phyloP scores from a whole-genome alignment of 2,113 vertebrate genomes.

The Aleadryas rufinucha region DNA sequence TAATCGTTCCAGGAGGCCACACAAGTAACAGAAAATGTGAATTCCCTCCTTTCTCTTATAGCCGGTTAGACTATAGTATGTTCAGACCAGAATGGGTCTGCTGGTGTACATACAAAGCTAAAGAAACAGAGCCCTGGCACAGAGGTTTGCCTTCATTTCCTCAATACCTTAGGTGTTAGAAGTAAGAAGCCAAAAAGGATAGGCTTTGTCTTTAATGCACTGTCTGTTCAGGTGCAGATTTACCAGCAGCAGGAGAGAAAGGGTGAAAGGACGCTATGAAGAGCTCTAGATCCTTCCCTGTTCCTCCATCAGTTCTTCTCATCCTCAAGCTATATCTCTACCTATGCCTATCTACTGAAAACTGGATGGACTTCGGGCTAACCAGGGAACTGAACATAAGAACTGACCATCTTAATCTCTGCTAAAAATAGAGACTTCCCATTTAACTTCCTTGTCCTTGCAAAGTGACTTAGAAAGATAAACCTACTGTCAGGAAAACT shows the following conservation, averaged over 20 bases:
- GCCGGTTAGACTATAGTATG: not conserved
- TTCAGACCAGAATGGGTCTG: not conserved
- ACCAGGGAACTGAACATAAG: not conserved
- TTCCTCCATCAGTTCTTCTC: not conserved
- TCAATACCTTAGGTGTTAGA: not conserved
- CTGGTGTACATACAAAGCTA: not conserved
- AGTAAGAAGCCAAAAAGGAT: not conserved
- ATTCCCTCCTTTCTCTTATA: not conserved
- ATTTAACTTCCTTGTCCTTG: not conserved
- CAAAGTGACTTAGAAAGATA: not conserved
- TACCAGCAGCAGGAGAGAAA: not conserved
- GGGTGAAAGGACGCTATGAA: not conserved
- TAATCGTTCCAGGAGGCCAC: not conserved
- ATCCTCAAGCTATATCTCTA: not conserved
- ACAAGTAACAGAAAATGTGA: not conserved
- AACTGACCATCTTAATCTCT: not conserved
- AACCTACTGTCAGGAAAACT: not conserved
- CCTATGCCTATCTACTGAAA: not conserved
- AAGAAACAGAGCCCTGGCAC: constrained; percentile 21
- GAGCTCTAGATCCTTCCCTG: not conserved
- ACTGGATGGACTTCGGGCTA: not conserved
- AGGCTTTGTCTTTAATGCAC: not conserved
- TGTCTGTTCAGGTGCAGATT: not conserved
- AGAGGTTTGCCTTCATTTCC: constrained; percentile 7
- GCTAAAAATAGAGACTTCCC: not conserved